Evolutionary conservation across 2,888 invertebrate genomes (phyloP).

Genomic region (Atrina japonica): DNA sequence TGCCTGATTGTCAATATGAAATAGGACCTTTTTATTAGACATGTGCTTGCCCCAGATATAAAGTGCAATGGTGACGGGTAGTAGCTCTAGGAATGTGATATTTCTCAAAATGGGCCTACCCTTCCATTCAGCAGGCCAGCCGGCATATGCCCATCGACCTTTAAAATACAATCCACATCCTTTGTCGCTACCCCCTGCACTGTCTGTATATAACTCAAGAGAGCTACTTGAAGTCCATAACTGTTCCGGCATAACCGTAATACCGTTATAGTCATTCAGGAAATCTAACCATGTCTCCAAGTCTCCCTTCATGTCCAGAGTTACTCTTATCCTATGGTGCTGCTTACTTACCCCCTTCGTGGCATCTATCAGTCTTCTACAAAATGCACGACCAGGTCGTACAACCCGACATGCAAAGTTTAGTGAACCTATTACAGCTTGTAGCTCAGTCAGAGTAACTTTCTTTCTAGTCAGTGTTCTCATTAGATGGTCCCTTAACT

Average conservation of each 20-base stretch:
- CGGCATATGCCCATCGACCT: neutral
- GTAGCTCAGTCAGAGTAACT: constrained; percentile 8
- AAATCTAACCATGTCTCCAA: constrained; percentile 20
- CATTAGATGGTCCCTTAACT: neutral
- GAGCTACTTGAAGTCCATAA: constrained; percentile 9
- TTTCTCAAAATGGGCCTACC: neutral
- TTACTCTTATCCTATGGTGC: constrained; percentile 2
- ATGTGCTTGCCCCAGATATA: neutral
- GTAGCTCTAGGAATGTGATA: constrained; percentile 19
- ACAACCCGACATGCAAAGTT: constrained; percentile 21
- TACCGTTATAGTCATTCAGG: constrained; percentile 21
- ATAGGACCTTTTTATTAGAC: neutral
- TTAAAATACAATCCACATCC: constrained; percentile 15
- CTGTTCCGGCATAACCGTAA: constrained; percentile 5
- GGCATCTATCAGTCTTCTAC: constrained; percentile 25
- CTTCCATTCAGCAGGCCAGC: neutral
- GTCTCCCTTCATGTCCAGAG: constrained; percentile 4
- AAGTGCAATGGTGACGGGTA: neutral
- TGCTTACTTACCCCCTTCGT: neutral
- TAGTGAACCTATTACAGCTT: neutral
- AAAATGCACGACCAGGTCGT: constrained; percentile 22
- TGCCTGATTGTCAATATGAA: too few relatives aligned
- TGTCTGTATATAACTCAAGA: constrained; percentile 25
- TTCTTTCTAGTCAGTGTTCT: neutral
- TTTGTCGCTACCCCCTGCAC: neutral